Percentiles rank a stretch among this genome's conserved stretches.
These are phyloP conservation scores for Beroe ovata DNA, from an alignment of 37 sponge, comb jelly and placozoan genomes.

Conservation along the genomic window DNA sequence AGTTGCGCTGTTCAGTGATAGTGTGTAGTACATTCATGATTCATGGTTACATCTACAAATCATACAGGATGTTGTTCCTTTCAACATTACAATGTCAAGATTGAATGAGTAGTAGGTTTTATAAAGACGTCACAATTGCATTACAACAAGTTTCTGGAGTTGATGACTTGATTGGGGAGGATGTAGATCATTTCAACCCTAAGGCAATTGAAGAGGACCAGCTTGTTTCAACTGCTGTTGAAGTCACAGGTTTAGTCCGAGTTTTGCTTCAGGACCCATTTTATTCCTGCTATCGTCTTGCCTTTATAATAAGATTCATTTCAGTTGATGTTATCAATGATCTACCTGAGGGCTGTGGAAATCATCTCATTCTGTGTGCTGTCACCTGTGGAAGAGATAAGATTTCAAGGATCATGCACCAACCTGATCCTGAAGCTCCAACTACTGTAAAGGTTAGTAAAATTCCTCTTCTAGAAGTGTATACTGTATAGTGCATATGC, in stretches of 20 bases:
- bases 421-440: not conserved
- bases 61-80: too few relatives aligned
- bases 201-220: not conserved
- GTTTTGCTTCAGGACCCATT: not conserved
- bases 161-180: not conserved
- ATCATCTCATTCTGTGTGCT: not conserved
- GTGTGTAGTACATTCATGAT: too few relatives aligned
- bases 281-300: not conserved
- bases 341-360: not conserved
- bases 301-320: not conserved
- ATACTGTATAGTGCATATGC: too few relatives aligned
- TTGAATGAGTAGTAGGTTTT: slow-evolving; percentile 37
- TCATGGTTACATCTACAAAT: too few relatives aligned
- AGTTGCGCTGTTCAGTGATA: too few relatives aligned
- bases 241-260: slow-evolving; percentile 25
- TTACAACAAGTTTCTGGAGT: not conserved
- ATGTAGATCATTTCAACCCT: not conserved
- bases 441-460: slow-evolving; percentile 7
- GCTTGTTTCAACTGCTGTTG: slow-evolving; percentile 1
- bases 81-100: too few relatives aligned
- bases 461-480: too few relatives aligned
- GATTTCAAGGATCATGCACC: not conserved
- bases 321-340: slow-evolving; percentile 16
- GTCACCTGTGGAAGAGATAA: slow-evolving; percentile 9
- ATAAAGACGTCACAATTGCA: slow-evolving; percentile 1